Base-by-base conservation (phyloP, 2,888 invertebrate species). In the Lottia gigantea region DNA sequence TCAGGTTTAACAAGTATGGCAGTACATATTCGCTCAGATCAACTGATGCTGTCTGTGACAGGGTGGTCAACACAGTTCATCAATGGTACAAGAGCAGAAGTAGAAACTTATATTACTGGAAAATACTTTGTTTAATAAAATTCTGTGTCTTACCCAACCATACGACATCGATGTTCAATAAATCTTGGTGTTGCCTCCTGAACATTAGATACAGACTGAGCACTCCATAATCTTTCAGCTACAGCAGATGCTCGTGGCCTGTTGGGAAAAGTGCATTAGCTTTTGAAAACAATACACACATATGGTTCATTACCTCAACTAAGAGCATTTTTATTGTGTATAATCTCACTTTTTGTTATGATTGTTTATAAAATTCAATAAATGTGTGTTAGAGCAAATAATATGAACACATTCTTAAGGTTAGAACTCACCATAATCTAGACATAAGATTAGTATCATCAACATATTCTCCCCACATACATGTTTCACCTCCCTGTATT, bases 401-500 rank as follows among this genome's bases (percentile, higher is more conserved):
- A 26, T n/a, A 61, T 40, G 2, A 40, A 11, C n/a, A 46, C 16
- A 40, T n/a, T 25, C 14, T 11, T n/a, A 14, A 45, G 23, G 0
- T 70, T 65, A 25, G 0, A n/a, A 71, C 77, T 75, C 75, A 87
- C 88, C 88, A 88, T 8, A 84, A 76, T 67, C 87, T 75, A 0
- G 87, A 76, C 16, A 87, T 76, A 23, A 87, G 74, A 65, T 82
- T 85, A 11, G 83, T 85, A 66, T 82, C 81, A 71, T 96, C 94
- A 0, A 95, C 94, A 79, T 92, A 93, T 88, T 97, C 97, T 2
- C 92, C 92, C 97, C 97, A 97, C 93, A 97, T 94, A 82, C 95
- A 95, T 0, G 95, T 95, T 87, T 96, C 96, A 0, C 97, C 97
- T 0, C 97, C 97, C 16, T 95, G 88, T 40, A 97, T 92, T 68